Evolutionary conservation across 2,113 vertebrate species (phyloP).

Genomic region (Neogobius melanostomus): DNA sequence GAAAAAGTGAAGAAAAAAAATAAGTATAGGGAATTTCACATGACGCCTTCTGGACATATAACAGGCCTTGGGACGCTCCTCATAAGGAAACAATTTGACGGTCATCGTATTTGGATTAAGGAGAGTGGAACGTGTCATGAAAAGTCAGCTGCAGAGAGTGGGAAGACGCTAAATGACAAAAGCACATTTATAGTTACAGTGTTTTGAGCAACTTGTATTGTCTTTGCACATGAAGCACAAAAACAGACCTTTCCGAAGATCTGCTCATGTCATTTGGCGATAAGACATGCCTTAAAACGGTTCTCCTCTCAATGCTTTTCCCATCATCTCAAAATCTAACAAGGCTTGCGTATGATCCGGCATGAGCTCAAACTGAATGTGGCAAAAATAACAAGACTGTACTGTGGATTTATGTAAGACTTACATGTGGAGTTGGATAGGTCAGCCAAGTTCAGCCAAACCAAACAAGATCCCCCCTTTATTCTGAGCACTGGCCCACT

Average conservation of each 20-base stretch:
- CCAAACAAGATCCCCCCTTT: constrained; percentile 65
- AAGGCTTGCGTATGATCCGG: constrained; percentile 34
- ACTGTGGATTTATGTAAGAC: constrained; percentile 59
- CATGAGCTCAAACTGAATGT: constrained; percentile 45
- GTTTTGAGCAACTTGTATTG: constrained; percentile 31
- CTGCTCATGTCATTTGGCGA: constrained; percentile 67
- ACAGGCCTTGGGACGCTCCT: constrained; percentile 40
- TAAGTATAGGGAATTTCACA: not conserved
- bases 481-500: constrained; percentile 62
- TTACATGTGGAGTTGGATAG: constrained; percentile 61
- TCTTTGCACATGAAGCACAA: constrained; percentile 43
- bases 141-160: constrained; percentile 8
- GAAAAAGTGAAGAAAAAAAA: too few relatives aligned
- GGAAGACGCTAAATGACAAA: constrained; percentile 16
- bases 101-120: constrained; percentile 44
- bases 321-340: constrained; percentile 47
- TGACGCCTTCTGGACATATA: constrained; percentile 41
- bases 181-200: constrained; percentile 17
- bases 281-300: constrained; percentile 53
- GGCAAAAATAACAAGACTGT: constrained; percentile 57
- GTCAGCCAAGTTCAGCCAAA: constrained; percentile 59
- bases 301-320: constrained; percentile 40
- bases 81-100: constrained; percentile 49
- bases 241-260: constrained; percentile 40
- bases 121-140: constrained; percentile 14